These are phyloP conservation scores for Eueides isabella DNA, from an alignment of 1,140 invertebrate genomes.

Conservation along the genomic window DNA sequence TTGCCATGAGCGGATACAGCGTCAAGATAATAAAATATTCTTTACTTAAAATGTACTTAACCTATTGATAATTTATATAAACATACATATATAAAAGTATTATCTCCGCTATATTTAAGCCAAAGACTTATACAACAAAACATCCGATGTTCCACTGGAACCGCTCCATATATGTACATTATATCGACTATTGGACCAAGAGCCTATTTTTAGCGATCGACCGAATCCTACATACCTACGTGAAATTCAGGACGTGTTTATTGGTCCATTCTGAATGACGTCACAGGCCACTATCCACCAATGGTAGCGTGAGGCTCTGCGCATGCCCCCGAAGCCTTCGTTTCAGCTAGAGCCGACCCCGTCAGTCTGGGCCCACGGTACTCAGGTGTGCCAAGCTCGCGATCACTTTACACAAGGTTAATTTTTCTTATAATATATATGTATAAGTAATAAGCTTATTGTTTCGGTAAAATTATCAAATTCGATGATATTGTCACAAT, in stretches of 20 bases:
- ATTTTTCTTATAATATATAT: slow-evolving; percentile 40
- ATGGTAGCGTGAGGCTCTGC: slow-evolving; percentile 51
- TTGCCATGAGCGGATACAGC: too few relatives aligned
- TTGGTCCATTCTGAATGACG: slow-evolving; percentile 64
- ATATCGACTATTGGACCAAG: slow-evolving; percentile 61
- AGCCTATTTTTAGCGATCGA: slow-evolving; percentile 77
- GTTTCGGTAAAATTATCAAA: slow-evolving; percentile 40
- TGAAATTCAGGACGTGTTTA: slow-evolving; percentile 69
- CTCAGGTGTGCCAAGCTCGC: slow-evolving; percentile 74
- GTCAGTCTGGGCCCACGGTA: slow-evolving; percentile 73
- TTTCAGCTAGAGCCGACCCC: slow-evolving; percentile 41
- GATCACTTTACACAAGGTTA: slow-evolving; percentile 64
- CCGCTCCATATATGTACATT: background rate
- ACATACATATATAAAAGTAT: background rate
- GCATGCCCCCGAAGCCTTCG: slow-evolving; percentile 61
- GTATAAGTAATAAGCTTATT: slow-evolving; percentile 40
- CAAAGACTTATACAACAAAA: background rate
- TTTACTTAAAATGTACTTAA: too few relatives aligned
- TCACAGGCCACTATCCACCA: slow-evolving; percentile 55
- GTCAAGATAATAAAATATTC: too few relatives aligned
- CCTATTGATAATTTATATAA: background rate
- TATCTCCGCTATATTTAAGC: background rate
- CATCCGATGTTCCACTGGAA: background rate
- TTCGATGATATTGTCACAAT: slow-evolving; percentile 23
- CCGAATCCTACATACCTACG: slow-evolving; percentile 69